Conservation (phyloP, 1,140 invertebrate genomes). For the Tachypleus tridentatus region DNA sequence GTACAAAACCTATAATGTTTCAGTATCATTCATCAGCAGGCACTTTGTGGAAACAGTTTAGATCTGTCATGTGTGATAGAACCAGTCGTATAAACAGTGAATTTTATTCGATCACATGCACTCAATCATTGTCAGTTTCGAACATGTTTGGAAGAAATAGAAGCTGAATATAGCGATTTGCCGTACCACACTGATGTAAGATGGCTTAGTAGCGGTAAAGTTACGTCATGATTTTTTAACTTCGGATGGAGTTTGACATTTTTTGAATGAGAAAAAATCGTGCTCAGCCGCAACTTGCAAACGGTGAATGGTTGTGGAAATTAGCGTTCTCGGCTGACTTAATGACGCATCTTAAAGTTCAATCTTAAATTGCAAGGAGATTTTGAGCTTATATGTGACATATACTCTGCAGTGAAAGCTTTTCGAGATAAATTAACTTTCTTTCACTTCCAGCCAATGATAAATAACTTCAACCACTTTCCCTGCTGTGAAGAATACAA, state of each 20-base stretch:
- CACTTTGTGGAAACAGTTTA: constrained; percentile 23
- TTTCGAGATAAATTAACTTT: background rate
- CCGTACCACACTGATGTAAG: constrained; percentile 20
- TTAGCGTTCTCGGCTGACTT: constrained; percentile 4
- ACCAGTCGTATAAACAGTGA: constrained; percentile 27
- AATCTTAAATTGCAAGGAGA: constrained; percentile 7
- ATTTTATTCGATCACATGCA: constrained; percentile 28
- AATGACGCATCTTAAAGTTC: background rate
- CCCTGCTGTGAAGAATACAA: no score
- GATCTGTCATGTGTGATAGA: constrained; percentile 26
- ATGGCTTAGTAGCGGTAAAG: constrained; percentile 27
- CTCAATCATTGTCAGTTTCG: constrained; percentile 29
- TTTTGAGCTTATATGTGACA: constrained; percentile 5
- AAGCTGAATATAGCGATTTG: constrained; percentile 1
- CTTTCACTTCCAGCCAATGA: no score
- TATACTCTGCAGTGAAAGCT: constrained; percentile 8
- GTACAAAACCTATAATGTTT: constrained; percentile 16
- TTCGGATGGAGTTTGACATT: constrained; percentile 7
- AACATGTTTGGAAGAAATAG: constrained; percentile 27
- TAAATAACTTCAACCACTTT: no score
- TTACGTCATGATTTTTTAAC: constrained; percentile 25
- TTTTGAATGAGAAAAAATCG: background rate
- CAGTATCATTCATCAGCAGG: constrained; percentile 31
- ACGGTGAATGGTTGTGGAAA: constrained; percentile 1
- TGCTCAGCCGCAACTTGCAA: constrained; percentile 4